Conservation (phyloP, 2,888 invertebrate species). For the Charanyca ferruginea region DNA sequence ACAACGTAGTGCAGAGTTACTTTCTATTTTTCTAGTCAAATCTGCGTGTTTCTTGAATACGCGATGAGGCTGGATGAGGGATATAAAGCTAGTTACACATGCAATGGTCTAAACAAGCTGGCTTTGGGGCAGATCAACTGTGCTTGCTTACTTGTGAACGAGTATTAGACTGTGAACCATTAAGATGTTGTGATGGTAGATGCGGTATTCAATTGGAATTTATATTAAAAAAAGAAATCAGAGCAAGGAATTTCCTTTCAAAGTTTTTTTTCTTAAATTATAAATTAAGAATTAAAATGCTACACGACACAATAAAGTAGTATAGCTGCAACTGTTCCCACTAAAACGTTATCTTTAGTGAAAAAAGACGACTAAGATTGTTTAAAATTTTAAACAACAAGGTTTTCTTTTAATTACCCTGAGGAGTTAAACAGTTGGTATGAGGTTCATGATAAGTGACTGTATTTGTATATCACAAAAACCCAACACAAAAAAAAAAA, state of each 20-base stretch:
- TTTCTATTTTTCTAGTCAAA: slow-evolving; percentile 44
- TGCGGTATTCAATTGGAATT: slow-evolving; percentile 36
- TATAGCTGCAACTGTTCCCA: too few species aligned
- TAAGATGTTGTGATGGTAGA: slow-evolving; percentile 37
- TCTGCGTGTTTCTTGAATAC: slow-evolving; percentile 65
- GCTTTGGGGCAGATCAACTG: slow-evolving; percentile 75
- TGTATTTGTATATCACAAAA: too few species aligned
- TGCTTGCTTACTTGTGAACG: slow-evolving; percentile 54
- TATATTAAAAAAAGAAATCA: background rate
- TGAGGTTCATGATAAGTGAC: too few species aligned
- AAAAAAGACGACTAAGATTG: too few species aligned
- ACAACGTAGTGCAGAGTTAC: slow-evolving; percentile 32
- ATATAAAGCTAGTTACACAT: slow-evolving; percentile 74
- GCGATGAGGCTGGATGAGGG: slow-evolving; percentile 59
- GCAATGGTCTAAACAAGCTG: slow-evolving; percentile 73
- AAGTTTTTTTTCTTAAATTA: too few species aligned
- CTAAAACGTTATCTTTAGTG: too few species aligned
- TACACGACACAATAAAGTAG: too few species aligned
- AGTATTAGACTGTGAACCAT: slow-evolving; percentile 2
- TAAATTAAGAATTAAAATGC: too few species aligned
- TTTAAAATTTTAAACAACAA: too few species aligned
- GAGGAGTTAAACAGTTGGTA: too few species aligned
- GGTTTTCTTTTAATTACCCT: too few species aligned
- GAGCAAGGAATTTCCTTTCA: background rate
- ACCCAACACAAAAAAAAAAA: too few species aligned